Conservation (phyloP, 2,888 invertebrate species). For the Neoascia interrupta region DNA sequence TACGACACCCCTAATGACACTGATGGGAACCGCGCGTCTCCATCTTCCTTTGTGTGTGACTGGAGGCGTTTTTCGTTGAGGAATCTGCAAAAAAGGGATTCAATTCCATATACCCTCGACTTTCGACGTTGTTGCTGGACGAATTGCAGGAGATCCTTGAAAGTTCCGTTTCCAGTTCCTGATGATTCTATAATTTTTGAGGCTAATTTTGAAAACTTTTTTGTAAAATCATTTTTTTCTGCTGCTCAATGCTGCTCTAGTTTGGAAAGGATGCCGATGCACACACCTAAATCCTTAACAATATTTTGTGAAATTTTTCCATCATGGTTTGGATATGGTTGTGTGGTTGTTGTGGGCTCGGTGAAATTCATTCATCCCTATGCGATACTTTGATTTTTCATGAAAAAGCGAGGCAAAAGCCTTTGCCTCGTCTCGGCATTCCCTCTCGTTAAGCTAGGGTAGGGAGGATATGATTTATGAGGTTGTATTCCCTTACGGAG, state of each 20-base stretch:
- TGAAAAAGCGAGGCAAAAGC: background rate
- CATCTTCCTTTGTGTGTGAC: conserved; percentile 9
- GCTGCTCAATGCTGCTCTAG: too few species aligned
- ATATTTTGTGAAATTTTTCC: conserved; percentile 20
- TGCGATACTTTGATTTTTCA: conserved; percentile 40
- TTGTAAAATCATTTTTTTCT: too few species aligned
- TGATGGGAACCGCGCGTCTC: background rate
- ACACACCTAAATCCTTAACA: conserved; percentile 4
- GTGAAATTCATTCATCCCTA: conserved; percentile 15
- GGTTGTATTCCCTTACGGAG: conserved; percentile 23
- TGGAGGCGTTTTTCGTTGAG: conserved; percentile 6
- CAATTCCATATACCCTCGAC: too few species aligned
- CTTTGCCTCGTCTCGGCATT: background rate
- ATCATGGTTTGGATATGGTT: background rate
- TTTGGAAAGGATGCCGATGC: background rate
- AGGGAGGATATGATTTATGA: conserved; percentile 53
- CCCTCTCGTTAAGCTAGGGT: background rate
- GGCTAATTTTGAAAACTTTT: conserved; percentile 32
- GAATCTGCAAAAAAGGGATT: background rate
- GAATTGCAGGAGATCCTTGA: conserved; percentile 11
- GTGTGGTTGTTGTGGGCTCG: conserved; percentile 4
- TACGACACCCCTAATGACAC: conserved; percentile 30
- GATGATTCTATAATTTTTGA: conserved; percentile 22
- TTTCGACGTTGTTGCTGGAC: background rate
- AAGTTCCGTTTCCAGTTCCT: conserved; percentile 15